phyloP scores from a whole-genome alignment of 2,888 invertebrate species.

The Melipona bicolor region DNA sequence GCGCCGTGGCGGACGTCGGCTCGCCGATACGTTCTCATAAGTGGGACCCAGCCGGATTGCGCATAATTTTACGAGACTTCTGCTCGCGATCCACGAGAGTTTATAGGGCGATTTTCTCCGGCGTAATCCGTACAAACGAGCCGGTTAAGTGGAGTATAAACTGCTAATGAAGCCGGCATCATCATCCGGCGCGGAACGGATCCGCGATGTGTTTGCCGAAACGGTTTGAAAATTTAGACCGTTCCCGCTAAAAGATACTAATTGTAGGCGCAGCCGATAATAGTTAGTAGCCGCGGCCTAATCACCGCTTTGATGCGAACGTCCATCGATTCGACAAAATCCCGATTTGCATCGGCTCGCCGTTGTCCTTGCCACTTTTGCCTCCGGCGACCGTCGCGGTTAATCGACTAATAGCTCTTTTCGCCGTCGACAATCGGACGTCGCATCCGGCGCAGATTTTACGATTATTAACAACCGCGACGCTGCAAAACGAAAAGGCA shows the following conservation, averaged over 20 bases:
- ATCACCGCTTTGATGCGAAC: slow-evolving; percentile 50
- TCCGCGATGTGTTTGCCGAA: slow-evolving; percentile 67
- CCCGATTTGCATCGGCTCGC: slow-evolving; percentile 39
- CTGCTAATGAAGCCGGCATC: slow-evolving; percentile 65
- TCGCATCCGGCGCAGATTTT: not conserved
- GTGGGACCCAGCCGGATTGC: slow-evolving; percentile 23
- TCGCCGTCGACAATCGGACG: slow-evolving; percentile 1
- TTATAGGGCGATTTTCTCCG: slow-evolving; percentile 60
- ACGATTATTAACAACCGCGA: not conserved
- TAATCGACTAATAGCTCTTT: slow-evolving; percentile 1
- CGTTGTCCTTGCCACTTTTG: slow-evolving; percentile 45
- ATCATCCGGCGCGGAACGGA: slow-evolving; percentile 58
- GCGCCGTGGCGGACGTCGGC: not conserved
- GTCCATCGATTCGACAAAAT: slow-evolving; percentile 58
- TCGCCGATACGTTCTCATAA: slow-evolving; percentile 30
- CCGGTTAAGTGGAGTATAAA: slow-evolving; percentile 64
- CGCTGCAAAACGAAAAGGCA: no score
- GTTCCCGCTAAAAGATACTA: slow-evolving; percentile 72
- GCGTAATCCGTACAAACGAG: slow-evolving; percentile 64
- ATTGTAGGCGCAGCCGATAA: slow-evolving; percentile 72
- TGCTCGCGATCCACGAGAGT: slow-evolving; percentile 19
- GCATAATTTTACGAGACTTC: slow-evolving; percentile 69
- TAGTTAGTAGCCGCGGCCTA: slow-evolving; percentile 59
- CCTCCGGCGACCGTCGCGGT: not conserved
- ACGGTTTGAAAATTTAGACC: slow-evolving; percentile 73